These are phyloP conservation scores for Plecturocebus donacophilus DNA, from an alignment of 2,113 vertebrate genomes.

Conservation along the genomic window DNA sequence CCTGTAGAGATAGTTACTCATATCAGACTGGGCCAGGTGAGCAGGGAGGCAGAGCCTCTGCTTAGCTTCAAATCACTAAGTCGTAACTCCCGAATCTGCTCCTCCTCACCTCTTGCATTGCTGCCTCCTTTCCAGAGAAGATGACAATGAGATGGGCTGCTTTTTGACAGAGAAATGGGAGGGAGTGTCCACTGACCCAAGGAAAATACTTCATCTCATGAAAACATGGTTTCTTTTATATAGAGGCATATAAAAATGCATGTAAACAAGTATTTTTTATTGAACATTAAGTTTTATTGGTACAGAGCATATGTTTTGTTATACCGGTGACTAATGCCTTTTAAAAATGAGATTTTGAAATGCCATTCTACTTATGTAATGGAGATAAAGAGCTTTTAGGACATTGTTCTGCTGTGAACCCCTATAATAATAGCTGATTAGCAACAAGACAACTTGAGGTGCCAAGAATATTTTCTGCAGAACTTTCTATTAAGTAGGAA, in stretches of 20 bases:
- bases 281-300: constrained; percentile 76
- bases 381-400: constrained; percentile 57
- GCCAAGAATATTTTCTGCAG: constrained; percentile 59
- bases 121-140: background rate
- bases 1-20: background rate
- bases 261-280: constrained; percentile 78
- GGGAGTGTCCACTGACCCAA: background rate
- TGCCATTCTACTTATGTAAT: constrained; percentile 60
- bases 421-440: constrained; percentile 58
- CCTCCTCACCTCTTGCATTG: background rate
- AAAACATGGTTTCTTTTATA: constrained; percentile 60
- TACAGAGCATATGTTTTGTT: constrained; percentile 71
- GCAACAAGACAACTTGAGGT: constrained; percentile 46
- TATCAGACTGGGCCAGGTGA: background rate
- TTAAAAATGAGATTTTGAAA: constrained; percentile 71
- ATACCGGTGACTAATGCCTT: constrained; percentile 70
- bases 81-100: background rate
- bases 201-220: constrained; percentile 37
- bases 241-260: constrained; percentile 57
- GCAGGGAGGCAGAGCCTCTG: background rate
- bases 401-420: constrained; percentile 37
- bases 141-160: background rate
- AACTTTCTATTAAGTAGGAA: constrained; percentile 27
- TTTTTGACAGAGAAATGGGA: background rate
- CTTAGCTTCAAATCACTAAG: background rate